A percentile compares a stretch with the other conserved stretches of the same genome.
These are phyloP conservation scores for Pseudorectes ferrugineus DNA, from an alignment of 2,113 vertebrate genomes.

Conservation along the genomic window DNA sequence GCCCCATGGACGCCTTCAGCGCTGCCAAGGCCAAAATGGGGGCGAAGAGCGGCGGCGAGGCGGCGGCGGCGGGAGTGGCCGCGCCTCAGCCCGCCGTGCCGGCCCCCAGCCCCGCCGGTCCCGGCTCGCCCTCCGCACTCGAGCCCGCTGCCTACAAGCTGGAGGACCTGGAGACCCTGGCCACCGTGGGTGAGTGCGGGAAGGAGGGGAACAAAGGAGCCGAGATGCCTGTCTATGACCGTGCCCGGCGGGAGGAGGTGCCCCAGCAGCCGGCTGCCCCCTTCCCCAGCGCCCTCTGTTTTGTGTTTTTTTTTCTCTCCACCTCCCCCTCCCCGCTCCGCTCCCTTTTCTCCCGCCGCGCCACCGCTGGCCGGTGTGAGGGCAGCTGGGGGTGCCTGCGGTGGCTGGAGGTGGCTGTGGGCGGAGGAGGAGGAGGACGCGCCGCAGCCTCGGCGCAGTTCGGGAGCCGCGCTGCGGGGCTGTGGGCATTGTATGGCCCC, in stretches of 20 bases:
- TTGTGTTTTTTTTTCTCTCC: background rate
- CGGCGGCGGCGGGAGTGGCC: no score
- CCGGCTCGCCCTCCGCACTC: background rate
- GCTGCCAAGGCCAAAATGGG: slow-evolving; percentile 62
- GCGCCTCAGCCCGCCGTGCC: no score
- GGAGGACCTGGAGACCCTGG: slow-evolving; percentile 85
- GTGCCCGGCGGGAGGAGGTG: background rate
- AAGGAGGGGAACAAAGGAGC: slow-evolving; percentile 20
- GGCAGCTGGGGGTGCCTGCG: background rate
- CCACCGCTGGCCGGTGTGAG: background rate
- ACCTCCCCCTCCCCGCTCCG: no score
- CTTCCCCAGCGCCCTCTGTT: background rate
- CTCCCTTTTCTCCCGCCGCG: background rate
- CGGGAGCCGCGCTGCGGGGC: background rate
- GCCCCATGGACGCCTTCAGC: slow-evolving; percentile 49
- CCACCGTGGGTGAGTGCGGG: slow-evolving; percentile 85
- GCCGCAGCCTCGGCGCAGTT: background rate
- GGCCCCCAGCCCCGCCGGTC: background rate
- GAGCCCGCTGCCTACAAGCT: slow-evolving; percentile 66
- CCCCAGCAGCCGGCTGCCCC: background rate
- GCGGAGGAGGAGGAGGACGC: background rate
- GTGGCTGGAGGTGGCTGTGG: background rate
- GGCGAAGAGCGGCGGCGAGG: slow-evolving; percentile 34
- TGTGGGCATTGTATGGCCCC: background rate
- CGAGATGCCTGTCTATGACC: background rate